Conservation (phyloP, 2,888 invertebrate genomes). For the Cheilosia pagana region DNA sequence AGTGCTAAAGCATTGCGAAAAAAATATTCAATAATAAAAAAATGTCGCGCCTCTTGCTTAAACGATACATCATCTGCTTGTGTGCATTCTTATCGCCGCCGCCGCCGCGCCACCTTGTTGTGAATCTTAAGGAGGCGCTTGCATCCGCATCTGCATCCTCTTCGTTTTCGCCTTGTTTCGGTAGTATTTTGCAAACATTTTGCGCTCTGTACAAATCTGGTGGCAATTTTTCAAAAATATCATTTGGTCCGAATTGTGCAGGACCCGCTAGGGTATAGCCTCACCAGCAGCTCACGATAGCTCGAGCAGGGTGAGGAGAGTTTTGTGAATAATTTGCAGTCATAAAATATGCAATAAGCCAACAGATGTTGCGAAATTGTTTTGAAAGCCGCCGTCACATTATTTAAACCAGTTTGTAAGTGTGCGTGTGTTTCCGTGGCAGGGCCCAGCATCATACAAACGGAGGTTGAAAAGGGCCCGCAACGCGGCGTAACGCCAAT, state of each 20-base stretch:
- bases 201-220: constrained; percentile 58
- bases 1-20: constrained; percentile 25
- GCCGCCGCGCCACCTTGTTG: background rate
- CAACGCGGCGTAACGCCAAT: constrained; percentile 11
- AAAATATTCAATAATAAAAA: constrained; percentile 47
- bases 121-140: constrained; percentile 36
- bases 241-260: constrained; percentile 63
- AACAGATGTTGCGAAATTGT: constrained; percentile 84
- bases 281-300: constrained; percentile 15
- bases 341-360: constrained; percentile 84
- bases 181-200: constrained; percentile 39
- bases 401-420: constrained; percentile 79
- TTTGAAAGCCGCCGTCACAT: constrained; percentile 84
- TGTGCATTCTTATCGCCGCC: constrained; percentile 17
- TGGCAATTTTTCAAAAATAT: constrained; percentile 75
- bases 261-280: constrained; percentile 19
- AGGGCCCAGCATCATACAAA: constrained; percentile 15
- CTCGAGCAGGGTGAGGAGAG: constrained; percentile 78
- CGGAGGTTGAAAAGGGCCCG: constrained; percentile 19
- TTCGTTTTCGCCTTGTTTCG: constrained; percentile 17
- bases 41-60: constrained; percentile 23
- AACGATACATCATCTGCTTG: constrained; percentile 38
- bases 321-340: constrained; percentile 83
- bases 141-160: constrained; percentile 24
- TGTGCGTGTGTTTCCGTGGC: background rate